Base-by-base conservation (phyloP, 2,888 invertebrate genomes). In the Eristalinus sepulchralis region DNA sequence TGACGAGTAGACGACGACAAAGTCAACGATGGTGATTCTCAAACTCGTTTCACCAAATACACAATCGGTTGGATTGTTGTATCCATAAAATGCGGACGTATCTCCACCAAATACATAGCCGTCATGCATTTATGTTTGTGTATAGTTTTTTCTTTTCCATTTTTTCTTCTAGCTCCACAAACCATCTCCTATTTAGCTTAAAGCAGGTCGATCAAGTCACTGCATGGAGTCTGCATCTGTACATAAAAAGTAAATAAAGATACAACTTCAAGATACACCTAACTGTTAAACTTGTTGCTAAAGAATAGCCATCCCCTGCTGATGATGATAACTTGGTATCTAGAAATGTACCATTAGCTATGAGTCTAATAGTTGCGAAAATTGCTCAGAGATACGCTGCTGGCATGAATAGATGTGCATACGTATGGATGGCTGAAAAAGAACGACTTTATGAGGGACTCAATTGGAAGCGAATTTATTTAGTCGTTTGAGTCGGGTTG, bases 121-220 rank as follows among this genome's bases (percentile, higher is more conserved):
- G 33, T 77, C 82, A 77, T 72, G 62, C 63, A 68, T 68, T 71
- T 66, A 31, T 24, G 68, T 70, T 17, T 71, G 60, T 24, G 39
- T 71, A 24, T 78, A n/a, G n/a, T n/a, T n/a, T n/a, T n/a, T n/a
- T n/a, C n/a, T n/a, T n/a, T 39, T 31, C 53, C 62, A 5, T 57
- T 27, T 59, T 53, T 31, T 55, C 55, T n/a, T 57, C 31, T 24
- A 10, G 17, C 59, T 76, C 59, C 20, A 76, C 67, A 53, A 68
- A 20, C 70, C 20, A 72, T 78, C 33, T 53, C 70, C 62, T 77
- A 77, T 85, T 85, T 81, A 59, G 85, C 68, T 64, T 60, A 39
- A 85, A 81, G 63, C 85, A 77, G 85, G 77, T 85, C 82, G 76
- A 85, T 85, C 72, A 70, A 67, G 81, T 81, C 70, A 71, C 84